A percentile compares a stretch with the other conserved stretches of the same genome.
phyloP scores from a whole-genome alignment of 2,797 vertebrate genomes.

The Discoglossus pictus region DNA sequence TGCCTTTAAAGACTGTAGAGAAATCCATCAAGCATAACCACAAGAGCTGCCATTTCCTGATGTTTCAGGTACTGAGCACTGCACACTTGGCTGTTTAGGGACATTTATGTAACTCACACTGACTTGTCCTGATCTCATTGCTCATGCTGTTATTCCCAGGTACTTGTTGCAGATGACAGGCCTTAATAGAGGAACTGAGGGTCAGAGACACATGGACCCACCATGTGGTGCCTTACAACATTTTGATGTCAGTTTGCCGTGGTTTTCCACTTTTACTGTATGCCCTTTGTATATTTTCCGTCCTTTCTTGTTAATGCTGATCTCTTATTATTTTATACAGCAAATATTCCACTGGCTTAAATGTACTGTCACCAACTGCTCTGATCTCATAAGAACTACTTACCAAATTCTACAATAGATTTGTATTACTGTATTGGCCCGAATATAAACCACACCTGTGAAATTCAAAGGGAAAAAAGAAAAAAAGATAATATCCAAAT shows the following conservation, averaged over 20 bases:
- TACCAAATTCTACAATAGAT: too few relatives aligned
- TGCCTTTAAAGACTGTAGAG: too few relatives aligned
- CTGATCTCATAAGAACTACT: too few relatives aligned
- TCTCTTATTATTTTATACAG: conserved; percentile 15
- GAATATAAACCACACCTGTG: too few relatives aligned
- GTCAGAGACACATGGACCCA: conserved; percentile 40
- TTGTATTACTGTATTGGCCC: too few relatives aligned
- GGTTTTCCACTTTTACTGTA: conserved; percentile 40
- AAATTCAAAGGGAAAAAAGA: too few relatives aligned
- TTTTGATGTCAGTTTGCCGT: conserved; percentile 45
- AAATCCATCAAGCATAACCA: not conserved
- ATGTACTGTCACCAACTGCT: too few relatives aligned
- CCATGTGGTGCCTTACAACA: conserved; percentile 38
- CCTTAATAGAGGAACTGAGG: too few relatives aligned
- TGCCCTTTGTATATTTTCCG: conserved; percentile 41
- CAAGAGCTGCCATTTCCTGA: not conserved
- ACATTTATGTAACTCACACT: conserved; percentile 24
- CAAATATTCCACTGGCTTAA: not conserved
- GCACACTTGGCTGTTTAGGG: conserved; percentile 1
- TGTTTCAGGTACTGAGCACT: not conserved
- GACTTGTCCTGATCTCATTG: conserved; percentile 34
- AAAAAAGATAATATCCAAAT: too few relatives aligned
- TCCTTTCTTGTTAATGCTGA: conserved; percentile 15
- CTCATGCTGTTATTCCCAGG: conserved; percentile 39
- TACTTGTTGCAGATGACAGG: conserved; percentile 26